Evolutionary conservation across 2,113 vertebrate genomes (phyloP).

Genomic region (Seriola rivoliana): DNA sequence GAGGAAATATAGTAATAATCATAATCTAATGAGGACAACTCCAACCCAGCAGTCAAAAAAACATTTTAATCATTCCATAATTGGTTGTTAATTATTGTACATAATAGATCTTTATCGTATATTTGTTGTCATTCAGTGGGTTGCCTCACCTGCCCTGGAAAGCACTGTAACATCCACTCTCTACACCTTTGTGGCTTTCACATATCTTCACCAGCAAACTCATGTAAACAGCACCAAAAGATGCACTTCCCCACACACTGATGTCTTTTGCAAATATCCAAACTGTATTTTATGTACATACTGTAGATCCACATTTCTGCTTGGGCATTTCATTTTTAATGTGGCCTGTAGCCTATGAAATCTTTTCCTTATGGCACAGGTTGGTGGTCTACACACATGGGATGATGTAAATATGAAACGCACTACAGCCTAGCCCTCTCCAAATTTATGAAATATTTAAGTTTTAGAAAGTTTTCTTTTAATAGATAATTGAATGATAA

Average conservation of each 20-base stretch:
- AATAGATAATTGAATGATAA: slow-evolving; percentile 52
- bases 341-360: background rate
- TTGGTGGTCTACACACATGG: slow-evolving; percentile 15
- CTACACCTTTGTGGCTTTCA: slow-evolving; percentile 37
- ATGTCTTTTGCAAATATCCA: slow-evolving; percentile 12
- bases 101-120: slow-evolving; percentile 32
- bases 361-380: slow-evolving; percentile 1
- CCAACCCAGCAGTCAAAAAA: background rate
- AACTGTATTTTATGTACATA: slow-evolving; percentile 55
- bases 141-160: background rate
- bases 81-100: slow-evolving; percentile 38
- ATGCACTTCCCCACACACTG: slow-evolving; percentile 1
- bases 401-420: slow-evolving; percentile 60
- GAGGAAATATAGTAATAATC: slow-evolving; percentile 18
- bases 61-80: slow-evolving; percentile 64
- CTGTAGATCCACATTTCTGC: slow-evolving; percentile 15
- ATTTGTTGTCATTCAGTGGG: slow-evolving; percentile 10
- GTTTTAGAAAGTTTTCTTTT: slow-evolving; percentile 28
- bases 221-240: slow-evolving; percentile 7
- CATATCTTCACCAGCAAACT: slow-evolving; percentile 44
- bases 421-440: slow-evolving; percentile 27
- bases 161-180: slow-evolving; percentile 37
- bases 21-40: slow-evolving; percentile 10
- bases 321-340: slow-evolving; percentile 58
- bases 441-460: slow-evolving; percentile 44